Conservation (phyloP, 2,113 vertebrate genomes). For the Aleadryas rufinucha region DNA sequence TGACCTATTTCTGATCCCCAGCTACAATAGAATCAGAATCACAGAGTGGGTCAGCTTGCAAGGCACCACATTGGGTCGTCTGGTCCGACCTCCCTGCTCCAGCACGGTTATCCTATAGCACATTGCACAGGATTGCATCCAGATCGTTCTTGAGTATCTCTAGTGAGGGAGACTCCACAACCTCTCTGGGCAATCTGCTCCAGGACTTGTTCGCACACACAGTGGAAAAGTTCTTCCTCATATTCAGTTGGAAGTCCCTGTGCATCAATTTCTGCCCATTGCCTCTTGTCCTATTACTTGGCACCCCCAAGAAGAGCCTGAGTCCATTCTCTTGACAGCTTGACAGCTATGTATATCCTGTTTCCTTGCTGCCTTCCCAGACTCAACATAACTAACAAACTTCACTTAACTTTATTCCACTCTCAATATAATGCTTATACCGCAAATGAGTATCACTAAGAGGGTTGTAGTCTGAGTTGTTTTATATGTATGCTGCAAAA, state of each 20-base stretch:
- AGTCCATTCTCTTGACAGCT: neutral
- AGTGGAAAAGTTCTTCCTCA: neutral
- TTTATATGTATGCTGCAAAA: neutral
- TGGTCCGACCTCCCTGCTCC: neutral
- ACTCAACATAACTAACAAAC: neutral
- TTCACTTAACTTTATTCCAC: neutral
- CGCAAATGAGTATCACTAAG: neutral
- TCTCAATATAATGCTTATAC: neutral
- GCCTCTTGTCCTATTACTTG: neutral
- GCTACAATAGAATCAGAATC: neutral
- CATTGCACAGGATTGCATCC: neutral
- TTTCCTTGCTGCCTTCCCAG: neutral
- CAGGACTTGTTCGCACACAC: neutral
- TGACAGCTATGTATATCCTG: neutral
- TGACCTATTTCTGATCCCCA: neutral
- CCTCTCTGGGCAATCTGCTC: neutral
- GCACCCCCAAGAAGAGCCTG: neutral
- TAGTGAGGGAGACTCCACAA: neutral
- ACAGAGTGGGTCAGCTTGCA: neutral
- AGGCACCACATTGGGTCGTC: neutral
- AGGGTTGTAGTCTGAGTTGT: neutral
- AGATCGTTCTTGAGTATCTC: neutral
- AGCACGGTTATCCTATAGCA: neutral
- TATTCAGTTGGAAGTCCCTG: neutral
- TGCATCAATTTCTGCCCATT: neutral